Evolutionary conservation across 1,140 invertebrate genomes (phyloP).

Genomic region (Globodera ellingtonae): DNA sequence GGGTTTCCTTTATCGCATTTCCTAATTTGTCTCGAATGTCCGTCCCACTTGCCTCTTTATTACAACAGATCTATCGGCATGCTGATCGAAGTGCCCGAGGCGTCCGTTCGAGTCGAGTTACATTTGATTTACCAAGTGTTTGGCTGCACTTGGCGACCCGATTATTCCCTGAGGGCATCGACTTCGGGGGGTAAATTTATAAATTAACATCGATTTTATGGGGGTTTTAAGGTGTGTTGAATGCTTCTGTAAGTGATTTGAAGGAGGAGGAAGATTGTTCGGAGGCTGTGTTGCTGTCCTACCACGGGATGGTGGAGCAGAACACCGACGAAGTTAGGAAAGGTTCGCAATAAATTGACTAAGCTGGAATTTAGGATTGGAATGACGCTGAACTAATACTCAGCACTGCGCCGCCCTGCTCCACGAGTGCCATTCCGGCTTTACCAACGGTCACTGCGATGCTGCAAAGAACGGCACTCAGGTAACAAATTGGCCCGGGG

Average conservation of each 20-base stretch:
- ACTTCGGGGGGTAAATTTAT: conserved; percentile 4
- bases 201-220: not conserved
- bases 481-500: not conserved
- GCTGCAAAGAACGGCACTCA: conserved; percentile 20
- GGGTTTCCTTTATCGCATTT: not conserved
- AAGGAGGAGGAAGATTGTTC: conserved; percentile 31
- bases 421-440: conserved; percentile 66
- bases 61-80: conserved; percentile 50
- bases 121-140: conserved; percentile 61
- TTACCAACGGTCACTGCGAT: conserved; percentile 56
- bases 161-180: conserved; percentile 40
- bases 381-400: conserved; percentile 66
- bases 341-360: not conserved
- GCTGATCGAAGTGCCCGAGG: conserved; percentile 51
- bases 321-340: conserved; percentile 65
- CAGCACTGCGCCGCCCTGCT: conserved; percentile 66
- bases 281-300: conserved; percentile 63
- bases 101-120: conserved; percentile 39
- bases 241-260: not conserved
- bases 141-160: conserved; percentile 59
- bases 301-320: conserved; percentile 68
- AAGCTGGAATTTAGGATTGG: conserved; percentile 62
- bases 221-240: conserved; percentile 16
- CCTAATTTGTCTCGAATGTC: not conserved
- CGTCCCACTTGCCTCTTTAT: not conserved